Conservation (phyloP, 2,113 vertebrate species). For the Megatriorchis doriae region DNA sequence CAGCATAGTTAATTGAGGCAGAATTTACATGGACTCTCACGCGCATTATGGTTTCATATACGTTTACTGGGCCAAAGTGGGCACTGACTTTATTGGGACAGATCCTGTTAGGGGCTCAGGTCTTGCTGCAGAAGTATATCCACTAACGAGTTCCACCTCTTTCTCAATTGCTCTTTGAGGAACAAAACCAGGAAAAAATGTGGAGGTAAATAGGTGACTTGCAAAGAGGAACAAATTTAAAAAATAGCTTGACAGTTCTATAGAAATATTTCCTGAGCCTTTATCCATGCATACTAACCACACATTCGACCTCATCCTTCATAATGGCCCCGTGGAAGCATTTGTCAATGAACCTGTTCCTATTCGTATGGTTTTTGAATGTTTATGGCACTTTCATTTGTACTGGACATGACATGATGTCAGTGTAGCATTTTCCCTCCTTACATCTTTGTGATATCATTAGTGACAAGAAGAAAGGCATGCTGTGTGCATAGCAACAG, state of each 20-base stretch:
- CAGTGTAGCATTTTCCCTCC: not conserved
- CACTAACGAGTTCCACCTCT: not conserved
- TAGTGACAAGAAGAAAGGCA: not conserved
- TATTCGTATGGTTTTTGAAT: not conserved
- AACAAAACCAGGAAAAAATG: not conserved
- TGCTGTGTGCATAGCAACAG: not conserved
- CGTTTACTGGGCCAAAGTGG: not conserved
- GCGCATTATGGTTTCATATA: not conserved
- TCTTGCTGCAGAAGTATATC: not conserved
- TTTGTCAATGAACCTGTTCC: not conserved
- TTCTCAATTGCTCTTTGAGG: not conserved
- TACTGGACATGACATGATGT: not conserved
- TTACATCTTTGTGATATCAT: not conserved
- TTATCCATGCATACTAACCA: rapidly evolving
- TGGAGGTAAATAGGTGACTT: not conserved
- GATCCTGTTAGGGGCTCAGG: not conserved
- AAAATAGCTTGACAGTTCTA: not conserved
- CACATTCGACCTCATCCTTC: rapidly evolving
- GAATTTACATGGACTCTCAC: not conserved
- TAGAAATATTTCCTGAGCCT: not conserved
- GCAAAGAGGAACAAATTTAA: not conserved
- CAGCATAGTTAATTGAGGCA: not conserved
- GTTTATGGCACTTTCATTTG: not conserved
- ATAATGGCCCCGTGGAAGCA: not conserved
- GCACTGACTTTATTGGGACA: too few relatives aligned